Conservation (phyloP, 2,888 invertebrate species). For the Coronaproctus castanopsis region DNA sequence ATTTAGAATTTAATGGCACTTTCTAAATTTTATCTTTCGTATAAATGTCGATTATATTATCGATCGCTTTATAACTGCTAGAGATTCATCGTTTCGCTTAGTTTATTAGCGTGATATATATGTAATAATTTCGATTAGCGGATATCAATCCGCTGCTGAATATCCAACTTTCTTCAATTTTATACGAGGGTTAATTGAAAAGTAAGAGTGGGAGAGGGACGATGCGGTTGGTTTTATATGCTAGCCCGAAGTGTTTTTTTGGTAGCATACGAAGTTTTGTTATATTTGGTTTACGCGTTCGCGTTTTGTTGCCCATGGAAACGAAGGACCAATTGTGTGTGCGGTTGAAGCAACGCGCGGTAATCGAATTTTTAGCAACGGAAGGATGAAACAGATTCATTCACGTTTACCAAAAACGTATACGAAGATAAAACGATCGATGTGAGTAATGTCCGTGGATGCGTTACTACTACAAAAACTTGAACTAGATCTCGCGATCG, state of each 20-base stretch:
- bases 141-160: too few species aligned
- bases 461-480: neutral
- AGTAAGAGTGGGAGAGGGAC: neutral
- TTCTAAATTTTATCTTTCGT: too few species aligned
- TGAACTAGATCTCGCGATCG: neutral
- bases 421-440: slow-evolving; percentile 7
- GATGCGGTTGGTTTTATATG: neutral
- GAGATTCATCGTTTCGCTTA: too few species aligned
- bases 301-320: neutral
- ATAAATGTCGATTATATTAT: too few species aligned
- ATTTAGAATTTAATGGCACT: too few species aligned
- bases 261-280: neutral
- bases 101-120: too few species aligned
- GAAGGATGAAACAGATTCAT: slow-evolving; percentile 1
- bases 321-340: neutral
- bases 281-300: neutral
- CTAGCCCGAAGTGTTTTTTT: neutral
- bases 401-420: slow-evolving; percentile 2
- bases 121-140: too few species aligned
- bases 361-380: neutral
- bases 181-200: neutral
- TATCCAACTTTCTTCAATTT: too few species aligned
- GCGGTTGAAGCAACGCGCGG: neutral
- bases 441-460: slow-evolving; percentile 4
- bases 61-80: too few species aligned